Base-by-base conservation (phyloP, 2,797 vertebrate species). In the Rhinoraja longicauda region DNA sequence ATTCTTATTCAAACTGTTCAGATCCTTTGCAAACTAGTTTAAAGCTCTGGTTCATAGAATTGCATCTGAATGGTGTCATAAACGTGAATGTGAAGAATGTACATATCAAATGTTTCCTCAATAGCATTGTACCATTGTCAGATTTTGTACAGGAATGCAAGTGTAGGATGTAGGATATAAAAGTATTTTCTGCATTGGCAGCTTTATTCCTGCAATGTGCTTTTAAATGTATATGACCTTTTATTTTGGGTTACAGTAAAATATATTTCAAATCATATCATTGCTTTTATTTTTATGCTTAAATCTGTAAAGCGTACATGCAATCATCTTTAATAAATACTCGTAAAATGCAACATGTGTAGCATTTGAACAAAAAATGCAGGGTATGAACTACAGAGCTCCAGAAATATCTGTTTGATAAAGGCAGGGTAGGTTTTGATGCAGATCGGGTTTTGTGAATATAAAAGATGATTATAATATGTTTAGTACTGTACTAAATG, bases 251-350 rank as follows among this genome's bases (percentile, higher is more conserved):
- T 26, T 92, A 73, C 67, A 53, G 24, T 92, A 70, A 72, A 75
- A 73, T 53, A 21, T 53, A 73, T 72, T 53, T 91, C 26, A 92
- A 8, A 53, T 75, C 70, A 75, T 92, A 70, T 92, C 90, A 17
- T 32, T 57, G 90, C 39, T 92, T 45, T 75, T n/a, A 53, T 57
- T 88, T 64, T 75, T 45, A n/a, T 75, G 90, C 90, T 73, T 72
- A 7, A 39, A 29, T 53, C 75, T 75, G 12, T 73, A 75, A 72
- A 90, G 75, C 82, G 26, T 73, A 45, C 26, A 53, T 53, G 39
- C 39, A 15, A 24, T 24, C 24, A 67, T 53, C 67, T 88, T 92
- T 92, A 92, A 75, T 73, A 92, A 92, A 73, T 53, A 53, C 15
- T 75, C 29, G 67, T 57, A 39, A 92, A 53, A n/a, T 53, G 39